Percentiles rank a stretch among this genome's conserved stretches.
These are phyloP conservation scores for Drosophila persimilis DNA, from an alignment of 1,140 invertebrate species.

Conservation along the genomic window DNA sequence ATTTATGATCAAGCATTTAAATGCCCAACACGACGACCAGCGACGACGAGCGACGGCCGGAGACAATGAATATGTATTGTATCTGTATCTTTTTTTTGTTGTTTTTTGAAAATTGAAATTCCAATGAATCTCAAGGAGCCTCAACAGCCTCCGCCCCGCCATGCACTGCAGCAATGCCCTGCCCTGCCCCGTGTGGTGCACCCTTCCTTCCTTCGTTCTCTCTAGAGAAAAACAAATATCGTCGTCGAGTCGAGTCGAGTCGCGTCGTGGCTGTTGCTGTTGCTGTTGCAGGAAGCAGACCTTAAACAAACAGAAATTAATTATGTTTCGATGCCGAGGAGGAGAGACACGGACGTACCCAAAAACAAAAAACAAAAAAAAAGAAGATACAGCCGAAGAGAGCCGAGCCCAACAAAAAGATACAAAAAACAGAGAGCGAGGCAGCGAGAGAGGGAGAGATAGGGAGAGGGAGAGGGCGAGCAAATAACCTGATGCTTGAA, in stretches of 20 bases:
- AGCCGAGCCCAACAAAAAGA: slow-evolving; percentile 12
- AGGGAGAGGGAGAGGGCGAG: slow-evolving; percentile 18
- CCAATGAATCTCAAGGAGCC: slow-evolving; percentile 73
- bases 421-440: slow-evolving; percentile 29
- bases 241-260: slow-evolving; percentile 39
- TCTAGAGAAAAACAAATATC: slow-evolving; percentile 58
- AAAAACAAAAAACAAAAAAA: neutral
- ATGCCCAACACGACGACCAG: slow-evolving; percentile 57
- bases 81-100: slow-evolving; percentile 4
- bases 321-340: slow-evolving; percentile 76
- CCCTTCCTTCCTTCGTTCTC: neutral
- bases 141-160: slow-evolving; percentile 7
- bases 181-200: slow-evolving; percentile 1
- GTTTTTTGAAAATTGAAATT: slow-evolving; percentile 64
- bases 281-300: slow-evolving; percentile 67
- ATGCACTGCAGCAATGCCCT: neutral
- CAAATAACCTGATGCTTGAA: slow-evolving; percentile 37
- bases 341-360: slow-evolving; percentile 17
- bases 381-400: slow-evolving; percentile 5
- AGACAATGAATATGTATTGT: slow-evolving; percentile 73
- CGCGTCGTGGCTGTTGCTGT: slow-evolving; percentile 5
- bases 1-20: slow-evolving; percentile 76
- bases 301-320: slow-evolving; percentile 82
- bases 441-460: slow-evolving; percentile 8
- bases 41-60: slow-evolving; percentile 8